Base-by-base conservation (phyloP, 2,888 invertebrate genomes). In the Petrophora chlorosata region DNA sequence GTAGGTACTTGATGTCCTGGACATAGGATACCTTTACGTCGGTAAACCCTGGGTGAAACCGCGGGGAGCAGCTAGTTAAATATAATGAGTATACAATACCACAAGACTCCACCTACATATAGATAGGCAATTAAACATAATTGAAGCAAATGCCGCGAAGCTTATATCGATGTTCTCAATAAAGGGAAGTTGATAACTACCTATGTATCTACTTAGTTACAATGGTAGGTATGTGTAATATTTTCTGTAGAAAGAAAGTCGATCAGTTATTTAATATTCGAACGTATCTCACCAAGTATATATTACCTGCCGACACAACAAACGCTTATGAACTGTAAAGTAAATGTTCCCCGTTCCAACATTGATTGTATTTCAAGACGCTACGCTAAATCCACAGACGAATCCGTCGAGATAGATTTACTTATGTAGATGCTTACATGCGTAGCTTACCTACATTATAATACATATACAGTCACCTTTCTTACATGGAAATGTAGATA, bases 241-340 rank as follows among this genome's bases (percentile, higher is more conserved):
- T 15, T 2, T 5, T 29, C 29, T 29, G 29, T 9, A 25, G 32
- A 42, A 23, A 26, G 26, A 29, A 43, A 33, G 30, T 33, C 8
- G 29, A 46, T 44, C 22, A 48, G 41, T 15, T 41, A 36, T 25
- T 35, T 14, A 41, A 39, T 28, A 35, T 42, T 42, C 25, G 38
- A 41, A 32, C 16, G 12, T 38, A 14, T 33, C 23, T 30, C 17
- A 30, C 14, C 43, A 12, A 2, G n/a, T 49, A 53, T 46, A 46
- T 44, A 47, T 51, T 9, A 26, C 19, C 15, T 40, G 61, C 67
- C 70, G 66, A 65, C 65, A 61, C 68, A 66, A 65, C 67, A 66
- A 67, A 68, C 66, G 67, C 73, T 70, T 74, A 73, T 72, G 73
- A 74, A 73, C 68, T 67, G 63, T 61, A 60, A 70, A 75, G 73